Evolutionary conservation across 2,113 vertebrate genomes (phyloP).

Genomic region (Hemibagrus wyckioides): DNA sequence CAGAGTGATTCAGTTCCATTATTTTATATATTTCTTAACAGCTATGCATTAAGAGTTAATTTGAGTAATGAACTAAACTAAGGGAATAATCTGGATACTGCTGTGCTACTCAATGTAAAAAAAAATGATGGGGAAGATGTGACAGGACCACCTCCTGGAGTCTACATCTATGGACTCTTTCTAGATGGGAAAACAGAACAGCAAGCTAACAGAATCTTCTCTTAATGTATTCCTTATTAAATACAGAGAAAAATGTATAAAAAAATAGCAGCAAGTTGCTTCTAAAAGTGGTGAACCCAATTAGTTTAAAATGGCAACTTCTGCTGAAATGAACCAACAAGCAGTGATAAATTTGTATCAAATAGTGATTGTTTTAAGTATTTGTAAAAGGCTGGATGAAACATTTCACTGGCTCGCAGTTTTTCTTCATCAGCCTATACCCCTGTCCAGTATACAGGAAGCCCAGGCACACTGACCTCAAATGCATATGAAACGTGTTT

Average conservation of each 20-base stretch:
- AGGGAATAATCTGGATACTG: conserved; percentile 69
- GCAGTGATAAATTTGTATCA: neutral
- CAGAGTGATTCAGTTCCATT: conserved; percentile 13
- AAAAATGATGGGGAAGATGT: conserved; percentile 82
- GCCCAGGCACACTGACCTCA: conserved; percentile 78
- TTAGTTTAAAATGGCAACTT: neutral
- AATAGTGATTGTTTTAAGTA: neutral
- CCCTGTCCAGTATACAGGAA: conserved; percentile 83
- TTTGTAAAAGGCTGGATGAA: neutral
- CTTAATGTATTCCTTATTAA: conserved; percentile 69
- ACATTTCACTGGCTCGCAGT: conserved; percentile 62
- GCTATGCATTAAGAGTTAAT: conserved; percentile 84
- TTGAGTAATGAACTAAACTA: too few relatives aligned
- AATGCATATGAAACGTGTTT: conserved; percentile 77
- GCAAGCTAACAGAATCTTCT: conserved; percentile 70
- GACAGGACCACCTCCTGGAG: conserved; percentile 71
- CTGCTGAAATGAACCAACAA: neutral
- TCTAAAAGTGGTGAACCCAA: neutral
- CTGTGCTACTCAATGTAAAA: conserved; percentile 78
- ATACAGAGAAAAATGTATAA: neutral
- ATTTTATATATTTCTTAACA: conserved; percentile 69
- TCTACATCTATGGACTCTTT: conserved; percentile 80
- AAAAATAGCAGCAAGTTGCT: neutral
- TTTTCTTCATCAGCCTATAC: conserved; percentile 76
- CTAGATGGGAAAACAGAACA: conserved; percentile 76